phyloP scores from a whole-genome alignment of 23 tunicate genomes.

The Oikopleura dioica region DNA sequence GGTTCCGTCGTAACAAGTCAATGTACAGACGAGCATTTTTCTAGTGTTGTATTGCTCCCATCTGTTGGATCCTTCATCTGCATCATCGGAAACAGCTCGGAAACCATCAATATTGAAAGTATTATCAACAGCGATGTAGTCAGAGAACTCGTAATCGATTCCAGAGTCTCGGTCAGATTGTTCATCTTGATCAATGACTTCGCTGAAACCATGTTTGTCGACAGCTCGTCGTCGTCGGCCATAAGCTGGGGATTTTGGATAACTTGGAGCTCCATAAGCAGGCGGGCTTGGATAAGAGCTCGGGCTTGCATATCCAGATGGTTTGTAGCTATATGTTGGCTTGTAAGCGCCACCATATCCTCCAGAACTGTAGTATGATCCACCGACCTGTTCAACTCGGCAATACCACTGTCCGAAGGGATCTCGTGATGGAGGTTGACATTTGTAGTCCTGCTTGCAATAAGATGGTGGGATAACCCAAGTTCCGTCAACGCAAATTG shows the following conservation, averaged over 20 bases:
- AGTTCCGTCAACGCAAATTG: neutral
- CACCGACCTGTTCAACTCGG: neutral
- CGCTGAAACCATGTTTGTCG: neutral
- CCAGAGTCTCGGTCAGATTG: neutral
- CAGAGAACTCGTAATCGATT: neutral
- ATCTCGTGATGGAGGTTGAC: constrained; percentile 4
- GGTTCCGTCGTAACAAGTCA: neutral
- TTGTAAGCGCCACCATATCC: neutral
- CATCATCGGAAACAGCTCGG: neutral
- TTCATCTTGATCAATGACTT: neutral
- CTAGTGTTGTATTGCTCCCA: neutral
- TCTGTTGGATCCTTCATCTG: neutral
- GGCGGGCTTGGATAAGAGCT: neutral
- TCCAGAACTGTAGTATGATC: too few relatives aligned
- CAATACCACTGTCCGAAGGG: neutral
- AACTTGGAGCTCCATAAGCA: neutral
- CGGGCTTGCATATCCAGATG: too few relatives aligned
- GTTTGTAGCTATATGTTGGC: too few relatives aligned
- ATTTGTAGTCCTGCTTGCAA: constrained; percentile 3
- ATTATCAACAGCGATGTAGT: neutral
- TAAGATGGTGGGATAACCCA: constrained; percentile 7
- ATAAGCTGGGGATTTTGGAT: neutral
- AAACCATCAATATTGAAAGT: constrained; percentile 1
- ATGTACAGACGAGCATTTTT: constrained; percentile 5
- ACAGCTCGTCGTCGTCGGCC: neutral